Conservation (phyloP, 2,888 invertebrate species). For the Corbicula japonica region DNA sequence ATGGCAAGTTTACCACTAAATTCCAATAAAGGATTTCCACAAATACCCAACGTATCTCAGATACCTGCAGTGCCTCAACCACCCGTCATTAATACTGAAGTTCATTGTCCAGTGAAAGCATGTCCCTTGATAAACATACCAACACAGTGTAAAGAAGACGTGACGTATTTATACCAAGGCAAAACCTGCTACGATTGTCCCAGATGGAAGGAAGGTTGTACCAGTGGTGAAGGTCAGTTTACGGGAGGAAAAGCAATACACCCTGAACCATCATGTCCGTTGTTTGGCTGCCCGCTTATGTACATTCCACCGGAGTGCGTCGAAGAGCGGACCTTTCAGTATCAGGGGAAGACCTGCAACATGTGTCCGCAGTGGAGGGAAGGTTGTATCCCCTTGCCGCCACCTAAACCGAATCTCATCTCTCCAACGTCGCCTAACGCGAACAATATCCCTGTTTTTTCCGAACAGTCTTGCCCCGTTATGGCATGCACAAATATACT, state of each 20-base stretch:
- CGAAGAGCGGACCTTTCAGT: conserved; percentile 18
- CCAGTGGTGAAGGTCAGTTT: too few species aligned
- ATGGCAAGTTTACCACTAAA: too few species aligned
- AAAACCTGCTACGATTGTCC: conserved; percentile 35
- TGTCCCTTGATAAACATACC: conserved; percentile 21
- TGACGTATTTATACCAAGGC: conserved; percentile 23
- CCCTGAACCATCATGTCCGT: conserved; percentile 21
- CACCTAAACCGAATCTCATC: neutral
- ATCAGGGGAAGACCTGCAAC: conserved; percentile 27
- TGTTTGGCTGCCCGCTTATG: conserved; percentile 29
- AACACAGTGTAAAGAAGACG: conserved; percentile 18
- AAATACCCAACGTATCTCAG: too few species aligned
- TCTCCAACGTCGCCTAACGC: neutral
- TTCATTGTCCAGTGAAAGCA: neutral
- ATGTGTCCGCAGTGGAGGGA: conserved; percentile 39
- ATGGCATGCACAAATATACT: conserved; percentile 14
- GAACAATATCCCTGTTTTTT: neutral
- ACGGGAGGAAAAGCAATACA: too few species aligned
- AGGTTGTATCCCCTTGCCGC: conserved; percentile 35
- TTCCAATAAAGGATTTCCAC: too few species aligned
- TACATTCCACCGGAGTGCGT: conserved; percentile 48
- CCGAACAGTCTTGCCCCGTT: conserved; percentile 17
- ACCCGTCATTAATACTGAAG: too few species aligned
- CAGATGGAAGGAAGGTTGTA: conserved; percentile 36
- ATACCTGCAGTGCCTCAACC: too few species aligned